Base-by-base conservation (phyloP, 2,113 vertebrate species). In the Bos javanicus region DNA sequence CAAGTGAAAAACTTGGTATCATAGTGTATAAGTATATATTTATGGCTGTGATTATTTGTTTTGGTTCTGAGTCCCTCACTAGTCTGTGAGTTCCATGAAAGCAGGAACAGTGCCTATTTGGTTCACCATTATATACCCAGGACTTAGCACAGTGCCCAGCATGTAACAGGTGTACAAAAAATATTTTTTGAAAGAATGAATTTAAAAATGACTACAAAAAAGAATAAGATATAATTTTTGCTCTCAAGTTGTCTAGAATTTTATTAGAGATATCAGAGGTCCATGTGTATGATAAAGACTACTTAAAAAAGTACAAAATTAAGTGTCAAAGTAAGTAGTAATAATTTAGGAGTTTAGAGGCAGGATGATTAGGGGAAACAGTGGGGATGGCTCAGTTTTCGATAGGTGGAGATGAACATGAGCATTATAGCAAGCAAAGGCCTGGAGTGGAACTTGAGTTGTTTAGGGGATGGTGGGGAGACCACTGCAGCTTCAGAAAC, bases 251-350 rank as follows among this genome's bases (percentile, higher is more conserved):
- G 91, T 54, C 80, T 82, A 19, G 15, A 62, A 30, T 93, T 91
- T 96, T 94, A 74, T 93, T 94, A 94, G 86, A 84, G 52, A 92
- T 91, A 67, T 89, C 82, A 93, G 28, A 33, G 60, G 62, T 62
- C 60, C 36, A 25, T 30, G 26, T 92, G 43, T 67, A 78, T 48
- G 82, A 67, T 94, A 97, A 96, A 84, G 21, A 78, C 7, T 81
- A 48, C 86, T 10, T 90, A 3, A 39, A 94, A 85, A 83, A 67
- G 23, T 84, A 88, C 16, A 87, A 57, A 95, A 82, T 87, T 28
- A 84, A 92, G 33, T 36, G 11, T 91, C 33, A 64, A 84, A 50
- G 36, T 89, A 93, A 78, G 15, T 86, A 59, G 71, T 76, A 88
- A 60, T 56, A 21, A 28, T 78, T 87, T 76, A 56, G 25, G 46